Conservation (phyloP, 2,888 invertebrate species). For the Crossocerus cetratus region DNA sequence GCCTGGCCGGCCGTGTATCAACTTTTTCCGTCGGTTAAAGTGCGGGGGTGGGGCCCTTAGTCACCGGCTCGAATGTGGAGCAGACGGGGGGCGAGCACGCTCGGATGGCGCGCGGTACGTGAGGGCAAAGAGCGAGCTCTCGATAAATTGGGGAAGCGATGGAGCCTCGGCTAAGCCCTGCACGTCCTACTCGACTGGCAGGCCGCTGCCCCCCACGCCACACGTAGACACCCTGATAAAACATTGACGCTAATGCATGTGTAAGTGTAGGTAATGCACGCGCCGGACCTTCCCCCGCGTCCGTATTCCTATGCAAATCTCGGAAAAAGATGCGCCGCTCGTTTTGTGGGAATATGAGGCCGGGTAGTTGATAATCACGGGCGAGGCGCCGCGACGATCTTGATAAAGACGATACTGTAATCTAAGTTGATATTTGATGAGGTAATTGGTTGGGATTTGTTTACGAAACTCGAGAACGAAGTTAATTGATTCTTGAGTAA, state of each 20-base stretch:
- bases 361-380: too few relatives aligned
- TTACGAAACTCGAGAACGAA: too few relatives aligned
- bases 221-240: constrained; percentile 3
- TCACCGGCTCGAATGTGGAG: background rate
- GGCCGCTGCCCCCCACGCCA: background rate
- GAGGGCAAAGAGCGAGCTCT: background rate
- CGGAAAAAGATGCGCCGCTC: background rate
- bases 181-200: background rate
- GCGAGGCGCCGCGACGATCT: too few relatives aligned
- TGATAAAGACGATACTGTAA: too few relatives aligned
- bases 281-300: background rate
- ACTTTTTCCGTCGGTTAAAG: too few relatives aligned
- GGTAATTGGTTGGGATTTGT: too few relatives aligned
- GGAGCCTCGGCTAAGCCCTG: background rate
- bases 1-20: too few relatives aligned
- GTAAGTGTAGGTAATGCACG: background rate
- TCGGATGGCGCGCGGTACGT: background rate
- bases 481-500: too few relatives aligned
- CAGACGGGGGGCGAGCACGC: background rate
- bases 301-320: background rate
- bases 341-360: background rate
- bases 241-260: constrained; percentile 4
- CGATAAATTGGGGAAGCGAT: background rate
- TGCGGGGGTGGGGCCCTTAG: too few relatives aligned
- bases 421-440: too few relatives aligned